Percentiles rank a stretch among this genome's conserved stretches.
phyloP scores from a whole-genome alignment of 2,888 invertebrate genomes.

The Hanleya hanleyi region DNA sequence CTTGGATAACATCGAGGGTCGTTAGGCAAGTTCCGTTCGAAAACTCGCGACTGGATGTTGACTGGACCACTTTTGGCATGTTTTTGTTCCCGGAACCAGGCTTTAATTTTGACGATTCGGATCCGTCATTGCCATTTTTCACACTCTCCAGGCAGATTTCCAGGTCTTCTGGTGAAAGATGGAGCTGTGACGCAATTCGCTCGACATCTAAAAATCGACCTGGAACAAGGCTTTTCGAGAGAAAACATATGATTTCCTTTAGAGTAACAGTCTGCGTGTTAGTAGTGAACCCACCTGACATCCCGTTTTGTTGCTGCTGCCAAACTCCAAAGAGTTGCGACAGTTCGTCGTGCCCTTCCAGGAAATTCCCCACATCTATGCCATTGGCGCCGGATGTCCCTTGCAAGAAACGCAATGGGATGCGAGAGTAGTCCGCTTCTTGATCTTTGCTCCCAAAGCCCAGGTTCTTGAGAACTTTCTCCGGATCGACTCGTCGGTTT shows the following conservation, averaged over 20 bases:
- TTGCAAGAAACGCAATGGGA: conserved; percentile 85
- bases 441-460: conserved; percentile 70
- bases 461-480: conserved; percentile 85
- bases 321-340: conserved; percentile 36
- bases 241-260: not conserved
- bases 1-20: not conserved
- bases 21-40: too few species aligned
- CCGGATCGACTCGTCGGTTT: conserved; percentile 89
- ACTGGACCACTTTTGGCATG: not conserved
- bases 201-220: not conserved
- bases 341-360: conserved; percentile 69
- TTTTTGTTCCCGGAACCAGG: not conserved
- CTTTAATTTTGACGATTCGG: not conserved
- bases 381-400: conserved; percentile 86
- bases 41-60: not conserved
- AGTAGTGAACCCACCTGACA: not conserved
- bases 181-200: not conserved
- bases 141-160: not conserved
- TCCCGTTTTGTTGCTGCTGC: not conserved
- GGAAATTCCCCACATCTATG: conserved; percentile 84
- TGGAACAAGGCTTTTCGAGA: not conserved
- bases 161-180: not conserved
- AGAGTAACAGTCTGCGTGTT: not conserved
- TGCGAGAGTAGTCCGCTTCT: conserved; percentile 75
- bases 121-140: not conserved